Evolutionary conservation across 2,113 vertebrate species (phyloP).

Genomic region (Lepus timidus): DNA sequence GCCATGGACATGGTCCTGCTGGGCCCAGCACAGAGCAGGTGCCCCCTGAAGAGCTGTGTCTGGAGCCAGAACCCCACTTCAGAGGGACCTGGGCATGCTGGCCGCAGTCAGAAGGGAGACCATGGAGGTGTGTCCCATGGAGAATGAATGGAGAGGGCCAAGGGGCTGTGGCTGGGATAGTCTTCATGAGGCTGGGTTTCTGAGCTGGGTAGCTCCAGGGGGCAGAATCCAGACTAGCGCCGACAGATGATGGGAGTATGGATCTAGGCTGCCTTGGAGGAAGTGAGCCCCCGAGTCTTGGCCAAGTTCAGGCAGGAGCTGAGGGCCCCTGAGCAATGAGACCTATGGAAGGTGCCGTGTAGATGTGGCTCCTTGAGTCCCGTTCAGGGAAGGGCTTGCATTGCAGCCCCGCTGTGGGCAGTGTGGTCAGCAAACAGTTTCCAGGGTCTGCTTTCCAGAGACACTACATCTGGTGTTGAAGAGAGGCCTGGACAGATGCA

Average conservation of each 20-base stretch:
- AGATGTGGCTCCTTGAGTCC: background rate
- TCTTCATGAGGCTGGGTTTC: background rate
- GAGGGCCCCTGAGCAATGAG: background rate
- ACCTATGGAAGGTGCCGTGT: accelerated
- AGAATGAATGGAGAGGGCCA: background rate
- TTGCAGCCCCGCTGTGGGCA: background rate
- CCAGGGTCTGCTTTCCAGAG: background rate
- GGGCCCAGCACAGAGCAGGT: no score
- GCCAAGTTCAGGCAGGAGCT: background rate
- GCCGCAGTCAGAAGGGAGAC: background rate
- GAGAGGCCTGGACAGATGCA: background rate
- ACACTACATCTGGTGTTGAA: accelerated
- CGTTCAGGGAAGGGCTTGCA: background rate
- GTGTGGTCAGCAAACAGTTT: accelerated
- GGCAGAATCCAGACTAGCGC: background rate
- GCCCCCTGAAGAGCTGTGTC: background rate
- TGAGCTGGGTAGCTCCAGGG: background rate
- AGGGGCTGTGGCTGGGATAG: accelerated
- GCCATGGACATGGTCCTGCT: background rate
- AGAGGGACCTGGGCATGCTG: background rate
- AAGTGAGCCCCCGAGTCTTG: background rate
- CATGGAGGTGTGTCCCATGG: accelerated
- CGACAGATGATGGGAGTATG: background rate
- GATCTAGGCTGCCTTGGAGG: background rate
- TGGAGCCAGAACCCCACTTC: background rate